phyloP scores from a whole-genome alignment of 2,113 vertebrate species.

The Hippoglossus stenolepis region DNA sequence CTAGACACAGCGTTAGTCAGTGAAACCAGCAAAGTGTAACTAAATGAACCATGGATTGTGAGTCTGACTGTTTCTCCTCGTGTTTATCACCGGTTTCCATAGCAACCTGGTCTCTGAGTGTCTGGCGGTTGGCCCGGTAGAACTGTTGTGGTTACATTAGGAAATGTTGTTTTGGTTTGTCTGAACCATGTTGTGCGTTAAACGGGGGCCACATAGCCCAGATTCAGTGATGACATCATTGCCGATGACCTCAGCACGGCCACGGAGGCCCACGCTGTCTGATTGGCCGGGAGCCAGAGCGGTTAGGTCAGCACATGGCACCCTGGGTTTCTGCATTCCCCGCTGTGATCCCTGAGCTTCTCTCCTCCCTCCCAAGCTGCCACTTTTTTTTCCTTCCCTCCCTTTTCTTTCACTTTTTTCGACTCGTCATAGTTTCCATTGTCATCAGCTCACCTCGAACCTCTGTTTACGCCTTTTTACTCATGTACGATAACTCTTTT shows the following conservation, averaged over 20 bases:
- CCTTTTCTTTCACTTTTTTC: conserved; percentile 29
- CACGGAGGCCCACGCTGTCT: conserved; percentile 71
- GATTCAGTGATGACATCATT: conserved; percentile 94
- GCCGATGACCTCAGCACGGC: conserved; percentile 79
- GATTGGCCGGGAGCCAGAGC: conserved; percentile 78
- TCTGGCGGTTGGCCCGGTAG: conserved; percentile 87
- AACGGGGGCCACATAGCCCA: conserved; percentile 85
- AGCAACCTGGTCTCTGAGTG: conserved; percentile 85
- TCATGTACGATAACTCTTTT: neutral
- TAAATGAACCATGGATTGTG: conserved; percentile 77
- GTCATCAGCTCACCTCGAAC: conserved; percentile 21
- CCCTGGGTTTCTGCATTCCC: conserved; percentile 62
- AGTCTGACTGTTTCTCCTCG: conserved; percentile 87
- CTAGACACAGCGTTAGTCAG: conserved; percentile 61
- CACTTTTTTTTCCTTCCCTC: conserved; percentile 28
- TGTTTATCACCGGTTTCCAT: conserved; percentile 91
- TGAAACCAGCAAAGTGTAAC: conserved; percentile 61
- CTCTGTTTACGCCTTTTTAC: conserved; percentile 18
- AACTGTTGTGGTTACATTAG: conserved; percentile 95
- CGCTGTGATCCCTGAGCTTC: conserved; percentile 50
- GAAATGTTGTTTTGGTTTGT: conserved; percentile 79
- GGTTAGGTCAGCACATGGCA: conserved; percentile 92
- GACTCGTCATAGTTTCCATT: conserved; percentile 39
- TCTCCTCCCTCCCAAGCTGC: conserved; percentile 50
- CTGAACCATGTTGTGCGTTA: conserved; percentile 74